phyloP scores from a whole-genome alignment of 2,113 vertebrate genomes.

The Psammodynastes pulverulentus region DNA sequence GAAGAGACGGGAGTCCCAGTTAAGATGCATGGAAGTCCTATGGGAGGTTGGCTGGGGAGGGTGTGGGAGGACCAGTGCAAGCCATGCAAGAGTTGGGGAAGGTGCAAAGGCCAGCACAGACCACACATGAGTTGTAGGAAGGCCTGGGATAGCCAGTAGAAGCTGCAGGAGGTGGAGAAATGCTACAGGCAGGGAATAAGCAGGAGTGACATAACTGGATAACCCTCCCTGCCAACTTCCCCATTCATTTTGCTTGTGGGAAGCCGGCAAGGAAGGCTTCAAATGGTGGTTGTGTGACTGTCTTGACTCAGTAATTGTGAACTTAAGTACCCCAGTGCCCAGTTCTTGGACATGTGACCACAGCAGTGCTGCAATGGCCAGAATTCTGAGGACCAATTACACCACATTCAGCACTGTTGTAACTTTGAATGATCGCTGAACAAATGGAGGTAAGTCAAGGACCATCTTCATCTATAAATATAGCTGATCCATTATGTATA shows the following conservation, averaged over 20 bases:
- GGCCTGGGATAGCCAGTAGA: not conserved
- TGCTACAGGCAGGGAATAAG: not conserved
- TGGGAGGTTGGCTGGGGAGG: not conserved
- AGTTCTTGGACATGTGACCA: not conserved
- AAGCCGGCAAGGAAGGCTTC: not conserved
- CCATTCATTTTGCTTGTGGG: not conserved
- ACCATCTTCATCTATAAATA: not conserved
- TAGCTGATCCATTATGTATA: not conserved
- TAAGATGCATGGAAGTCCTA: not conserved
- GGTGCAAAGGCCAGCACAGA: not conserved
- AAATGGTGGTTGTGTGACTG: not conserved
- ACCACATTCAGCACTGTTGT: not conserved
- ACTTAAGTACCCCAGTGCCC: not conserved
- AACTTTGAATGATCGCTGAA: not conserved
- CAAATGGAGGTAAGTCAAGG: not conserved
- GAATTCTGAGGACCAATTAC: not conserved
- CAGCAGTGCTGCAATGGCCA: not conserved
- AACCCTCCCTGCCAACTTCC: not conserved
- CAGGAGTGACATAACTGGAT: not conserved
- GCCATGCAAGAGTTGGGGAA: not conserved
- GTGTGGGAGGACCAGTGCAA: not conserved
- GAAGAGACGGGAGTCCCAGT: not conserved
- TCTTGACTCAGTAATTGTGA: not conserved
- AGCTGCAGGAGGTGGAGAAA: not conserved
- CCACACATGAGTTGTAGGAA: not conserved